Base-by-base conservation (phyloP, 2,797 vertebrate species). In the Galagoides demidoff region DNA sequence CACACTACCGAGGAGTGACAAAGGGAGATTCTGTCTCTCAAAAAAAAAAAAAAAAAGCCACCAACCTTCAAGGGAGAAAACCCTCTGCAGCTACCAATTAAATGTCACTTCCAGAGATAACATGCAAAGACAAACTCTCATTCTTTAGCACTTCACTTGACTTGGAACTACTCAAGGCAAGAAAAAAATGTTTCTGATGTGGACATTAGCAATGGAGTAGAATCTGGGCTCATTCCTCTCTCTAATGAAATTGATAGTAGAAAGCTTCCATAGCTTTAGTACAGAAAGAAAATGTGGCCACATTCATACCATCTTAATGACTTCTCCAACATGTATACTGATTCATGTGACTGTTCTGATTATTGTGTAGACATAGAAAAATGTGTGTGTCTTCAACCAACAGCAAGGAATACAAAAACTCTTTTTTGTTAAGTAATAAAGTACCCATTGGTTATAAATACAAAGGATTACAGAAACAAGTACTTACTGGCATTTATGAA, bases 261-360 rank as follows among this genome's bases (percentile, higher is more conserved):
- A 0, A 98, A 97, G 0, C 99, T 99, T 2, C 96, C 98, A 1
- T 98, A 98, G 11, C 99, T 99, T 98, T 99, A 99, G 22, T 99
- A 99, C 88, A 98, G 99, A 63, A 99, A 99, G 94, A 98, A 99
- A 1, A 98, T 99, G 0, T 99, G 99, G 99, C 99, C 99, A 0
- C 99, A 98, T 22, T 98, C 99, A 93, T 99, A 99, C 97, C 99
- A 98, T 88, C 98, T 99, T 89, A 99, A 98, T 97, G 98, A 97
- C 87, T 97, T 98, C 20, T 97, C 98, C 2, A 95, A 97, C 7
- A 96, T 98, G 37, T 99, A 99, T 98, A 57, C 85, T 14, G 96
- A 98, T 77, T 99, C 99, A 34, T 99, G 99, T 94, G 98, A 99
- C 98, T 99, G 99, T 96, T 98, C 96, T 0, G 99, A 99, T 71